Evolutionary conservation across 2,888 invertebrate genomes (phyloP).

Genomic region (Ypsolopha sequella): DNA sequence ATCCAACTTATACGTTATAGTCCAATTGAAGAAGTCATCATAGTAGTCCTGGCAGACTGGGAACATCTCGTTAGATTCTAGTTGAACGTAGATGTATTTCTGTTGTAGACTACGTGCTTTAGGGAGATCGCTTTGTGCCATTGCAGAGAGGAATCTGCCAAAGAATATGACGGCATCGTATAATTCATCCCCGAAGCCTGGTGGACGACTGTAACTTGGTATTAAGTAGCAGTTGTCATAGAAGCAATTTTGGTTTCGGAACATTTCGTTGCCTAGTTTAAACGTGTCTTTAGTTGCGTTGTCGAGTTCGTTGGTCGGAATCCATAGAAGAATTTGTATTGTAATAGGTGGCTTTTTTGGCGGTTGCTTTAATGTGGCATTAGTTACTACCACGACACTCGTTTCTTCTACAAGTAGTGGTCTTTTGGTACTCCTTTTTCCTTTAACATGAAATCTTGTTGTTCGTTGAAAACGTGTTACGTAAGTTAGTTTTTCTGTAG

Average conservation of each 20-base stretch:
- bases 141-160: neutral
- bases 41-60: constrained; percentile 1
- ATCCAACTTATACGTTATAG: constrained; percentile 2
- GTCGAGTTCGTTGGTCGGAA: neutral
- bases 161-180: constrained; percentile 4
- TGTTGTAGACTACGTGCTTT: neutral
- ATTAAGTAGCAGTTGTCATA: constrained; percentile 2
- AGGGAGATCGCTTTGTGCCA: neutral
- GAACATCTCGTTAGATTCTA: constrained; percentile 3
- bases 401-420: too few species aligned
- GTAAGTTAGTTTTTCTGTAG: too few species aligned
- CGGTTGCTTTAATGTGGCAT: too few species aligned
- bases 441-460: too few species aligned
- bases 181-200: neutral
- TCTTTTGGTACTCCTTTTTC: too few species aligned
- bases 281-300: neutral
- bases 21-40: constrained; percentile 5
- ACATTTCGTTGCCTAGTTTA: neutral
- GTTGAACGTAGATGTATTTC: constrained; percentile 3
- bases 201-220: neutral
- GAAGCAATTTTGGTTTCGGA: neutral
- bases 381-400: too few species aligned
- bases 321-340: neutral
- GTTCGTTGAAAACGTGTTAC: too few species aligned
- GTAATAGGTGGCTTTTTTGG: too few species aligned